Base-by-base conservation (phyloP, 2,797 vertebrate species). In the Catostomus latipinnis region DNA sequence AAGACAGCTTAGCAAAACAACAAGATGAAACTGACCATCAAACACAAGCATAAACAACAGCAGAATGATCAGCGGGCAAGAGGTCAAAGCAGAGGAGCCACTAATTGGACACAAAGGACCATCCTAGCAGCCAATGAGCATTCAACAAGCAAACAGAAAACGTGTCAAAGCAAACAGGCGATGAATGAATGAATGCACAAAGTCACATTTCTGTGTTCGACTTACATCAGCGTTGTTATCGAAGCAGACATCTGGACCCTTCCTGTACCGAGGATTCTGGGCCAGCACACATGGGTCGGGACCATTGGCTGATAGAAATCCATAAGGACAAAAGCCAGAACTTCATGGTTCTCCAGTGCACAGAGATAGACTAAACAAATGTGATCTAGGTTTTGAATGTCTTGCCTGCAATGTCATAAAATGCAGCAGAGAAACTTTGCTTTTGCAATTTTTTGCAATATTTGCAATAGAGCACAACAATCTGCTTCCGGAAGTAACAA, bases 161-260 rank as follows among this genome's bases (percentile, higher is more conserved):
- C 43, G 73, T 43, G 56, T 66, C 46, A 71, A 58, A 85, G 75
- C 14, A 62, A 80, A 54, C 0, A 9, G 60, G 34, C 7, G 69
- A 61, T 66, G 45, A 72, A 57, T 66, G 45, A 72, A 57, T 12
- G 12, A 66, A 2, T 3, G 5, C 13, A 22, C 6, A 5, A 67
- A 57, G 14, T 14, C 4, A 16, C 8, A 43, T 52, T 50, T 57
- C 14, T 67, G 43, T 18, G 14, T 18, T 12, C 14, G 66, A 87
- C 96, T 98, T 96, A 99, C 98, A 79, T 93, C 87, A 82, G 91
- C 89, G 71, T 97, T 96, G 89, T 98, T 95, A 91, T 99, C 98
- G 83, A 99, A 99, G 90, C 98, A 99, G 87, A 95, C 95, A 1
- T 98, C 96, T 0, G 98, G 98, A 58, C 98, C 97, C 87, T 99